These are phyloP conservation scores for Atlantisia rogersi DNA, from an alignment of 2,113 vertebrate species.

Conservation along the genomic window DNA sequence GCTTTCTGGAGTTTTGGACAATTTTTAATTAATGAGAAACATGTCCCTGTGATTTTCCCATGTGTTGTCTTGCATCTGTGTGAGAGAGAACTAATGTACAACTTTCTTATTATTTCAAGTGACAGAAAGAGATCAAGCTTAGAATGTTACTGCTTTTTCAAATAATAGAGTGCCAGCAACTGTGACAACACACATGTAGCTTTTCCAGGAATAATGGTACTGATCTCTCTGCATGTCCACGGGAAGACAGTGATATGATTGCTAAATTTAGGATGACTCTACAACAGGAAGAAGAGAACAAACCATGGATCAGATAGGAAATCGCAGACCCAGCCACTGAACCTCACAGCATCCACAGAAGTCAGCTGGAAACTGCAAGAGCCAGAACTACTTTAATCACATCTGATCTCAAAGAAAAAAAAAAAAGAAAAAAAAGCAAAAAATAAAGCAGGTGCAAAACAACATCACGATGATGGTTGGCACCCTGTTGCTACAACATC, in stretches of 20 bases:
- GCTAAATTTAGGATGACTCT: neutral
- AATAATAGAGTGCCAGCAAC: neutral
- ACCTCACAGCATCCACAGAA: neutral
- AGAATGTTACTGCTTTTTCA: neutral
- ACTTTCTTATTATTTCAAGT: neutral
- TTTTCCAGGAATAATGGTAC: neutral
- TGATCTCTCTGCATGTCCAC: neutral
- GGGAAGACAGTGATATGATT: neutral
- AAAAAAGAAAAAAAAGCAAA: too few relatives aligned
- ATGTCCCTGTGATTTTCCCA: neutral
- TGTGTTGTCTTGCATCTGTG: neutral
- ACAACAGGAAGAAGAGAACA: neutral
- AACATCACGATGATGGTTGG: neutral
- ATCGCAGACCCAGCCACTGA: neutral
- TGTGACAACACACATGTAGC: neutral
- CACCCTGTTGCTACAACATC: neutral
- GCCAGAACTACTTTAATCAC: neutral
- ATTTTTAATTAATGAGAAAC: neutral
- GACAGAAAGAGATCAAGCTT: neutral
- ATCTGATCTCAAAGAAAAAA: neutral
- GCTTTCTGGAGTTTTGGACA: neutral
- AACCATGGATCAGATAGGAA: neutral
- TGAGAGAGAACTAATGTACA: neutral
- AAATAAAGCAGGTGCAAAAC: neutral
- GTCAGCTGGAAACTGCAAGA: neutral